phyloP scores from a whole-genome alignment of 2,888 invertebrate genomes.

The Drosophila greeni region DNA sequence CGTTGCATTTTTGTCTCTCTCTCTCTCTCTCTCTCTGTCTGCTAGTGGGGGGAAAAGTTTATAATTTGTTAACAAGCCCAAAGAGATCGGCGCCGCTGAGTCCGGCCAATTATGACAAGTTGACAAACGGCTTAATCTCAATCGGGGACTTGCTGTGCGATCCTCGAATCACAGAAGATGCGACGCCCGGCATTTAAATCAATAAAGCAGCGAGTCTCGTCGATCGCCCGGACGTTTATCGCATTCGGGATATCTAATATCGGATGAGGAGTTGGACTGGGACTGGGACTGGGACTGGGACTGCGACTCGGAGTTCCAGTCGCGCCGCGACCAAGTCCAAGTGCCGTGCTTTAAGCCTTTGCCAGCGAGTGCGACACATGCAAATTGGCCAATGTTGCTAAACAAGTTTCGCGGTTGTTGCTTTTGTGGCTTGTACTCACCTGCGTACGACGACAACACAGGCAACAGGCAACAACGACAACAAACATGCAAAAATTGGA shows the following conservation, averaged over 20 bases:
- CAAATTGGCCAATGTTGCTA: slow-evolving; percentile 73
- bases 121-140: slow-evolving; percentile 74
- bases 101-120: slow-evolving; percentile 69
- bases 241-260: slow-evolving; percentile 70
- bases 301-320: slow-evolving; percentile 9
- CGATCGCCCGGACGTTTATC: slow-evolving; percentile 58
- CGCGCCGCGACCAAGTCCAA: slow-evolving; percentile 22
- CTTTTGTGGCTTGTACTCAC: slow-evolving; percentile 63
- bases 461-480: slow-evolving; percentile 18
- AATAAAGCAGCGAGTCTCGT: slow-evolving; percentile 51
- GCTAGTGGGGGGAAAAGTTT: slow-evolving; percentile 44
- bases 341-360: slow-evolving; percentile 23
- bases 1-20: slow-evolving; percentile 36
- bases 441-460: slow-evolving; percentile 69
- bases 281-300: slow-evolving; percentile 15
- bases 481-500: slow-evolving; percentile 68
- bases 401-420: slow-evolving; percentile 63
- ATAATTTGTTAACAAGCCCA: slow-evolving; percentile 71
- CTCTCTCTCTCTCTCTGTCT: slow-evolving; percentile 14
- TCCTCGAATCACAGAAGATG: slow-evolving; percentile 38
- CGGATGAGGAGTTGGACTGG: slow-evolving; percentile 25
- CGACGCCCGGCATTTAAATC: slow-evolving; percentile 64
- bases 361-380: slow-evolving; percentile 69
- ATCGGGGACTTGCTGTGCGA: slow-evolving; percentile 54
- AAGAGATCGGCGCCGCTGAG: slow-evolving; percentile 64